Evolutionary conservation across 2,888 invertebrate species (phyloP).

Genomic region (Chymomyza caudatula): DNA sequence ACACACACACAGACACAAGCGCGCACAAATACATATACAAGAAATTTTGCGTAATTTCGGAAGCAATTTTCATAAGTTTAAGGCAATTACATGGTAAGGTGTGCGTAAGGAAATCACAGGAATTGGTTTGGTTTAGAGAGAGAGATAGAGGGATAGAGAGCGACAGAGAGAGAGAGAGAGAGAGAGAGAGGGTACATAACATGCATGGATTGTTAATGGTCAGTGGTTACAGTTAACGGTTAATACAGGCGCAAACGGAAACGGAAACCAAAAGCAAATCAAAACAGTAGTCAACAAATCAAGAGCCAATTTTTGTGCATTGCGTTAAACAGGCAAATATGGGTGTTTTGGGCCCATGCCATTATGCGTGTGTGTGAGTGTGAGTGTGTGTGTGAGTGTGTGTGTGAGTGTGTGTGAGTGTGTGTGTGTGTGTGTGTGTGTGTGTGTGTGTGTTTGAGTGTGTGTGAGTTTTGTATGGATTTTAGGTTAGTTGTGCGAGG

Average conservation of each 20-base stretch:
- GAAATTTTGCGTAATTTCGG: slow-evolving; percentile 22
- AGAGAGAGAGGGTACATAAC: neutral
- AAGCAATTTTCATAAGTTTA: slow-evolving; percentile 27
- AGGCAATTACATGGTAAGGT: slow-evolving; percentile 12
- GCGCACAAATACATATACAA: slow-evolving; percentile 30
- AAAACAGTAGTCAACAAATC: slow-evolving; percentile 50
- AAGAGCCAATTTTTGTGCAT: slow-evolving; percentile 55
- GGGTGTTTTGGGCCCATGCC: neutral
- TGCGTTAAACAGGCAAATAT: neutral
- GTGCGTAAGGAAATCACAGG: slow-evolving; percentile 29
- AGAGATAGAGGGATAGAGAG: neutral
- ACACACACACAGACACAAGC: slow-evolving; percentile 11
- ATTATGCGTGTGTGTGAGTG: slow-evolving; percentile 13
- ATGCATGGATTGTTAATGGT: neutral
- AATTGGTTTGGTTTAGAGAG: neutral
- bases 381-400: slow-evolving; percentile 16
- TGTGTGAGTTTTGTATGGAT: slow-evolving; percentile 11
- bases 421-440: slow-evolving; percentile 16
- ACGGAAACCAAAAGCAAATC: slow-evolving; percentile 24
- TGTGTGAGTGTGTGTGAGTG: slow-evolving; percentile 28
- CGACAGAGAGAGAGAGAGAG: neutral
- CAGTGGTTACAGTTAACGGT: neutral
- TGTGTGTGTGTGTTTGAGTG: slow-evolving; percentile 11
- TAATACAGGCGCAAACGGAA: slow-evolving; percentile 17
- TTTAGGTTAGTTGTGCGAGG: slow-evolving; percentile 10